Percentiles rank a stretch among this genome's conserved stretches.
Conservation (phyloP, 2,113 vertebrate species). For the Holacanthus passer region DNA sequence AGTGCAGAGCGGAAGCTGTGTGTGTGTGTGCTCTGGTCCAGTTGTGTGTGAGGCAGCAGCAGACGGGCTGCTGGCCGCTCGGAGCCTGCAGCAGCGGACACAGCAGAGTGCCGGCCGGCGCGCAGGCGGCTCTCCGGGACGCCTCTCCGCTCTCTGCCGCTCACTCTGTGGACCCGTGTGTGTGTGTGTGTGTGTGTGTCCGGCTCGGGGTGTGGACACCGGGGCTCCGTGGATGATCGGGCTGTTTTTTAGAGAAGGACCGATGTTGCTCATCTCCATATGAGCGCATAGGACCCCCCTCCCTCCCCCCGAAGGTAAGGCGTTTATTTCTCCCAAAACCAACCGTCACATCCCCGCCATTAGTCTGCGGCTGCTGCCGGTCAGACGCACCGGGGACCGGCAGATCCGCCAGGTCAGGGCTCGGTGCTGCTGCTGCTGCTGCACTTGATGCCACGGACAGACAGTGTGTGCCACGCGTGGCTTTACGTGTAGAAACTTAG, state of each 20-base stretch:
- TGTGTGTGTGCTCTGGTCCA: not conserved
- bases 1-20: not conserved
- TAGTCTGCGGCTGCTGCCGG: not conserved
- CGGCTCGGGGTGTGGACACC: not conserved
- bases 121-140: not conserved
- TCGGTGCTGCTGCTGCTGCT: not conserved
- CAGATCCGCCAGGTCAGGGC: no score
- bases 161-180: not conserved
- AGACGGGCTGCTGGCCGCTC: slow-evolving; percentile 24
- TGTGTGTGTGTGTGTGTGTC: not conserved
- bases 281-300: slow-evolving; percentile 52
- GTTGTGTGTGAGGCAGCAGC: slow-evolving; percentile 40
- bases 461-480: not conserved
- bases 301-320: slow-evolving; percentile 65
- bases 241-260: slow-evolving; percentile 11
- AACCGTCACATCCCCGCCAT: not conserved
- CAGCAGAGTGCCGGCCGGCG: not conserved
- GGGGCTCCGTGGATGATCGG: not conserved
- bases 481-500: not conserved
- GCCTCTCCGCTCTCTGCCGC: not conserved
- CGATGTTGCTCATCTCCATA: slow-evolving; percentile 63
- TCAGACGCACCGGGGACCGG: fast-evolving
- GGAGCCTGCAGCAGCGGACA: slow-evolving; percentile 15
- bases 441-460: not conserved
- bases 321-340: slow-evolving; percentile 7